Percentiles rank a stretch among this genome's conserved stretches.
Conservation (phyloP, 2,113 vertebrate species). For the Sterna hirundo region DNA sequence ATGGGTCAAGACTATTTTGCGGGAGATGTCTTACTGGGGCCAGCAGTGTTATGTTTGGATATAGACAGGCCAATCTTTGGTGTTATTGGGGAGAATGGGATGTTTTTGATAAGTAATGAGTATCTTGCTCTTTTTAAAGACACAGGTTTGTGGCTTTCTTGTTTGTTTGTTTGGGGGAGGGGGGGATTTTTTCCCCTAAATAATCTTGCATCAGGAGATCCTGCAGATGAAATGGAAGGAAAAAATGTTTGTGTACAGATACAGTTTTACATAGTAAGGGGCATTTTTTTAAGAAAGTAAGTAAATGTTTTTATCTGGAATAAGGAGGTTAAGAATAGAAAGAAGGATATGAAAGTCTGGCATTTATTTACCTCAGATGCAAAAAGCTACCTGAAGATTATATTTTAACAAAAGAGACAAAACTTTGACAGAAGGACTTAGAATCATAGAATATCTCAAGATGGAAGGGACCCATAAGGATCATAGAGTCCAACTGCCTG, state of each 20-base stretch:
- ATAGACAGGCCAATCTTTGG: not conserved
- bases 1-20: not conserved
- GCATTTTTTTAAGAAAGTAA: not conserved
- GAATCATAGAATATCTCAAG: not conserved
- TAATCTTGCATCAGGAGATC: not conserved
- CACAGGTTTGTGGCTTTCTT: not conserved
- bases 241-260: not conserved
- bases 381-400: not conserved
- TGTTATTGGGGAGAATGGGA: not conserved
- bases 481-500: no score
- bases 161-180: accelerated
- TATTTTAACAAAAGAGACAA: not conserved
- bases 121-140: not conserved
- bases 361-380: not conserved
- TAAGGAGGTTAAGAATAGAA: not conserved
- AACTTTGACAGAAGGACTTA: not conserved
- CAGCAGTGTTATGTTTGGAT: not conserved
- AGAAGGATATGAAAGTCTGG: not conserved
- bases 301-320: not conserved
- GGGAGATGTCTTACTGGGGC: not conserved
- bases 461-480: not conserved
- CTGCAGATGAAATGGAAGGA: not conserved
- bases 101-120: not conserved
- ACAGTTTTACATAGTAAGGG: not conserved
- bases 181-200: not conserved